phyloP scores from a whole-genome alignment of 2,888 invertebrate species.

The Galeopsomyia nigrocyanea region DNA sequence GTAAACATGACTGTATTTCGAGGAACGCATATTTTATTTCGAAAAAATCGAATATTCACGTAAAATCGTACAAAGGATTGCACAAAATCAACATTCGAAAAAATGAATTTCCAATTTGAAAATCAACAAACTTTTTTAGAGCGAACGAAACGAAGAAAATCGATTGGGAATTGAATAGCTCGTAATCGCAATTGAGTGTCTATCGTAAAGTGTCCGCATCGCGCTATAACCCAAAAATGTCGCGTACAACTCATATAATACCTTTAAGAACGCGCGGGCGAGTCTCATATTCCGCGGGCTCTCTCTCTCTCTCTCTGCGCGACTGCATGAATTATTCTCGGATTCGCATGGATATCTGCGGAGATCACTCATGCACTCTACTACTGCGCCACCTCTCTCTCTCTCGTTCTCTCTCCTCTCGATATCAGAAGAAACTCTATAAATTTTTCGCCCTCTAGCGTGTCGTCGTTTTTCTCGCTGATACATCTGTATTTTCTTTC shows the following conservation, averaged over 20 bases:
- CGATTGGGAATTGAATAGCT: no score
- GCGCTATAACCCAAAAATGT: constrained; percentile 25
- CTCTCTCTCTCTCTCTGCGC: not conserved
- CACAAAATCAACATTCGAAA: no score
- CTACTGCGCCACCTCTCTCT: not conserved
- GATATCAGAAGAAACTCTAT: constrained; percentile 27
- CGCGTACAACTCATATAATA: constrained; percentile 33
- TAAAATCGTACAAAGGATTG: no score
- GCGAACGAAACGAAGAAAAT: no score
- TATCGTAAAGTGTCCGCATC: constrained; percentile 25
- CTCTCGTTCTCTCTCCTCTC: no score
- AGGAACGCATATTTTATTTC: no score
- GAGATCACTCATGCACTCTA: constrained; percentile 54
- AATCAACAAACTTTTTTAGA: no score
- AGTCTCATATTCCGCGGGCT: not conserved
- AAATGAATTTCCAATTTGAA: no score
- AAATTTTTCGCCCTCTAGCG: constrained; percentile 28
- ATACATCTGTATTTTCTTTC: constrained; percentile 35
- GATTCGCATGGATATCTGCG: constrained; percentile 54
- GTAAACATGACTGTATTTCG: no score
- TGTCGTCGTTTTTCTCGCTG: constrained; percentile 35
- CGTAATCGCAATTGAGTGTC: no score
- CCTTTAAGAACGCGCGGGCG: constrained; percentile 7
- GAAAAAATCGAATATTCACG: no score
- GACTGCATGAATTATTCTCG: constrained; percentile 58